Evolutionary conservation across 2,888 invertebrate genomes (phyloP).

Genomic region (Pristionchus mayeri): DNA sequence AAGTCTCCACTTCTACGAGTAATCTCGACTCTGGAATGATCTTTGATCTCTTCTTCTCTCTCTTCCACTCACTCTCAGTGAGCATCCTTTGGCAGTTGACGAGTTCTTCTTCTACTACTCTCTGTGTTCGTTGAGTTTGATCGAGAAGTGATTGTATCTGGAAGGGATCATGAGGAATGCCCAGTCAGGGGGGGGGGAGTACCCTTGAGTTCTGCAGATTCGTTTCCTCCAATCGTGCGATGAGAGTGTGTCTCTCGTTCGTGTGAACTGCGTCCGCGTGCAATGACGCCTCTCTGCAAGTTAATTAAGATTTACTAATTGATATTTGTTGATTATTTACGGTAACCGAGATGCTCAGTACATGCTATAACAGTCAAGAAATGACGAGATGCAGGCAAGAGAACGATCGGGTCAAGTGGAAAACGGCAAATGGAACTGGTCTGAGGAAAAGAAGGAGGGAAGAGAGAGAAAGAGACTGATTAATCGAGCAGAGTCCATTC

Average conservation of each 20-base stretch:
- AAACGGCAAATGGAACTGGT: conserved; percentile 26
- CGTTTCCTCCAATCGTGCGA: conserved; percentile 44
- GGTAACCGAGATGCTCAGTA: no score
- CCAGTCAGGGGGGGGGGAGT: not conserved
- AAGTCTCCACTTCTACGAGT: conserved; percentile 46
- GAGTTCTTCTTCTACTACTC: conserved; percentile 11
- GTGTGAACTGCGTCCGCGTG: conserved; percentile 46
- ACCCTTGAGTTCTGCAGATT: conserved; percentile 36
- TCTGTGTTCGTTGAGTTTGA: conserved; percentile 15
- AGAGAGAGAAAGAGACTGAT: conserved; percentile 32
- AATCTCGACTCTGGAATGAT: conserved; percentile 36
- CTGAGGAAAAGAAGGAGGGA: not conserved
- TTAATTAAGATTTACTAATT: not conserved
- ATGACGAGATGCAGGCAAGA: not conserved
- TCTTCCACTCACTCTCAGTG: conserved; percentile 27
- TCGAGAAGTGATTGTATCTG: conserved; percentile 42
- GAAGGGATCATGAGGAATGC: not conserved
- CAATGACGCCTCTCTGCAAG: conserved; percentile 6
- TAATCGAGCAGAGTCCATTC: not conserved
- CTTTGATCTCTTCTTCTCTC: not conserved
- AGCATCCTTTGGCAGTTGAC: conserved; percentile 34
- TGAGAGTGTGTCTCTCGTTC: conserved; percentile 38
- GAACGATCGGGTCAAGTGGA: not conserved
- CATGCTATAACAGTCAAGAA: no score
- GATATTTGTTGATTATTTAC: no score